Percentiles rank a stretch among this genome's conserved stretches.
phyloP scores from a whole-genome alignment of 2,113 vertebrate species.

The Amazona vittata region DNA sequence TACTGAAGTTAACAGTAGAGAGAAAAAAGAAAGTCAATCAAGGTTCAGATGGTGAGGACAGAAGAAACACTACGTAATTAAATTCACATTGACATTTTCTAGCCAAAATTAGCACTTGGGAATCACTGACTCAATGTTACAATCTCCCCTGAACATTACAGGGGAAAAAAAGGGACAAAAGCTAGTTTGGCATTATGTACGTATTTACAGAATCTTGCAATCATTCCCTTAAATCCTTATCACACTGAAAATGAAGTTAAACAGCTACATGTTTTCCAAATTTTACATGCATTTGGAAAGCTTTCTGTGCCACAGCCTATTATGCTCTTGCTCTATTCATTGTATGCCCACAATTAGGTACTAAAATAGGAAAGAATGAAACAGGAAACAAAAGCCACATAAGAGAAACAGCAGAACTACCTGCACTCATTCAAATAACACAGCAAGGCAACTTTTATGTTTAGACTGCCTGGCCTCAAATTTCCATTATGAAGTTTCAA shows the following conservation, averaged over 20 bases:
- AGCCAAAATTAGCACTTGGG: not conserved
- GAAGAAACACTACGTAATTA: not conserved
- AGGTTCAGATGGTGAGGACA: not conserved
- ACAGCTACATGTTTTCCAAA: not conserved
- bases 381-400: not conserved
- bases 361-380: constrained; percentile 20
- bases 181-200: not conserved
- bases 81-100: not conserved
- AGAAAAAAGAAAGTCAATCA: not conserved
- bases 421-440: not conserved
- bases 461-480: not conserved
- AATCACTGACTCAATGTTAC: not conserved
- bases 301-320: not conserved
- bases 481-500: constrained; percentile 1
- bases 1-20: not conserved
- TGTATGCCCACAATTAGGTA: constrained; percentile 17
- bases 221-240: not conserved
- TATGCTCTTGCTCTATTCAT: not conserved
- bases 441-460: not conserved
- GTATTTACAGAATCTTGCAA: not conserved
- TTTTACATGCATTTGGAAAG: not conserved
- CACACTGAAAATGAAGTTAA: not conserved
- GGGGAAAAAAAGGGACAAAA: not conserved
- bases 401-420: not conserved
- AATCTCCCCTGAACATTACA: not conserved